Evolutionary conservation across 2,797 vertebrate genomes (phyloP), one percentile per base, ranked within the genome.

Genomic region (Manis javanica): DNA sequence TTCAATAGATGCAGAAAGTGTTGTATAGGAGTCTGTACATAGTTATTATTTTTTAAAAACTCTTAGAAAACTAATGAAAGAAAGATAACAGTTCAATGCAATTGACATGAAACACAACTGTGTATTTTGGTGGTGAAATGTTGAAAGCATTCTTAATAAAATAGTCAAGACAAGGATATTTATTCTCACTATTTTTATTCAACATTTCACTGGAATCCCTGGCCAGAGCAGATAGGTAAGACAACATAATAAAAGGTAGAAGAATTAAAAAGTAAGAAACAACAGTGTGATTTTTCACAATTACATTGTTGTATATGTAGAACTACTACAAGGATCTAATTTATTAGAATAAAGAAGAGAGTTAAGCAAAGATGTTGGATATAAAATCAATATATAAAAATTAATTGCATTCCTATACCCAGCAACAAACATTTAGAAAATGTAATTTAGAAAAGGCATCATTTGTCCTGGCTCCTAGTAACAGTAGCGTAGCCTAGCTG

Each of bases 261-360:
- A 82, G 34, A 93, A 87, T 68, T 61, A 74, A 55, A 72, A 91
- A 87, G 29, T 10, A 74, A 87, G 11, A 74, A 81, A 90, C 7
- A 86, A 69, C 92, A 69, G 3, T 57, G 19, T 90, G 37, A 83
- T 87, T 72, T 93, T 89, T 69, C 23, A 86, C 23, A 51, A 59
- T 87, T 91, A 29, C 7, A 16, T 64, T 51, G 55, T 81, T 74
- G 3, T 53, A 63, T 55, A 49, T 31, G 14, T 86, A 89, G 55
- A 88, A 96, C 86, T 83, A 24, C 55, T 83, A 57, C 16, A 49
- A n/a, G 61, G 29, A 74, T 71, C 18, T 24, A 57, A 90, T 92
- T 90, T 87, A 24, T 95, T 87, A 59, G 72, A 71, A 78, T 72
- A 79, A 94, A 92, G 71, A 93, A 87, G 23, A 91, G 66, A 81